Evolutionary conservation across 2,888 invertebrate species (phyloP).

Genomic region (Prenolepis imparis): DNA sequence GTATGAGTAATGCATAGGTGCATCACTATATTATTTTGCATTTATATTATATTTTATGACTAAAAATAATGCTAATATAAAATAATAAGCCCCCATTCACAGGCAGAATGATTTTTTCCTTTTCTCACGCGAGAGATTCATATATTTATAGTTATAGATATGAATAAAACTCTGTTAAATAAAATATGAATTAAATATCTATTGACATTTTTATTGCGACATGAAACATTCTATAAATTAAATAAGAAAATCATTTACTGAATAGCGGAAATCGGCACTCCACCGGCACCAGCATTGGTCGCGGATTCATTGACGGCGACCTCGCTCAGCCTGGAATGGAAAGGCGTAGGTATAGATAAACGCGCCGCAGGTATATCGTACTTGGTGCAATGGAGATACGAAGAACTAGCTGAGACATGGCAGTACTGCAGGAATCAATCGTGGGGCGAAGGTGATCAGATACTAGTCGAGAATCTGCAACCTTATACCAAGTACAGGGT

Average conservation of each 20-base stretch:
- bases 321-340: constrained; percentile 93
- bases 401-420: constrained; percentile 91
- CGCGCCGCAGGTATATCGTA: constrained; percentile 87
- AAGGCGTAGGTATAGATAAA: constrained; percentile 86
- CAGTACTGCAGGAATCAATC: constrained; percentile 93
- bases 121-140: not conserved
- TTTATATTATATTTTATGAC: not conserved
- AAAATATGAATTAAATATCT: constrained; percentile 8
- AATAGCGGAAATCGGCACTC: constrained; percentile 90
- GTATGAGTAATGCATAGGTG: not conserved
- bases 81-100: not conserved
- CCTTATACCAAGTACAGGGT: constrained; percentile 97
- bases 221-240: not conserved
- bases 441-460: constrained; percentile 89
- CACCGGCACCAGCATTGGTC: constrained; percentile 92
- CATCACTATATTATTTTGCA: not conserved
- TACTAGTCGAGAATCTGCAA: constrained; percentile 92
- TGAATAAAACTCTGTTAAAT: not conserved
- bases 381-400: constrained; percentile 92
- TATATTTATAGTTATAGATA: not conserved
- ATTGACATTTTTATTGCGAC: not conserved
- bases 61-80: not conserved
- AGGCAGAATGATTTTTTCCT: not conserved
- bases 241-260: constrained; percentile 42
- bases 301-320: constrained; percentile 92